Conservation (phyloP, 1,140 invertebrate genomes). For the Probaryconus sp. region DNA sequence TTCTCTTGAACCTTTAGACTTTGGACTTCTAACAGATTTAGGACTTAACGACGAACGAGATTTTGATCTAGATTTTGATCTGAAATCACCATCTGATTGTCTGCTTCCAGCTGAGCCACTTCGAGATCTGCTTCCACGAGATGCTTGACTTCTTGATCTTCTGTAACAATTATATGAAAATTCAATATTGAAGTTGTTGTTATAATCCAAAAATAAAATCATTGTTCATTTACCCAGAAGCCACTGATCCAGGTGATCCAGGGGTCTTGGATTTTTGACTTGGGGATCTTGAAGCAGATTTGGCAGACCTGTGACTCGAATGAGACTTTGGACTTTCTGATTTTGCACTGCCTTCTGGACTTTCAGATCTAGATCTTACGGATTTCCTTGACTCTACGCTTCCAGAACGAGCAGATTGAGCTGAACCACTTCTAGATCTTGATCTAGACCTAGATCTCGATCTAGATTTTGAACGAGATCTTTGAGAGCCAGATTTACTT, state of each 20-base stretch:
- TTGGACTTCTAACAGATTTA: conserved; percentile 38
- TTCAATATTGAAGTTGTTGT: too few species aligned
- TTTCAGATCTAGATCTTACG: conserved; percentile 62
- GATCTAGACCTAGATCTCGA: conserved; percentile 17
- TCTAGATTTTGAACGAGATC: conserved; percentile 6
- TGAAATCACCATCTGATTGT: conserved; percentile 46
- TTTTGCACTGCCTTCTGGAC: conserved; percentile 59
- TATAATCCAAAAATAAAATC: too few species aligned
- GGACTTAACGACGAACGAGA: conserved; percentile 59
- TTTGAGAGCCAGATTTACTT: conserved; percentile 66
- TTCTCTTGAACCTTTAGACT: conserved; percentile 72
- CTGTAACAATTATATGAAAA: too few species aligned
- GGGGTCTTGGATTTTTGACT: conserved; percentile 66
- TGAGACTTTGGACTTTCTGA: conserved; percentile 62
- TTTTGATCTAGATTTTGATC: conserved; percentile 42
- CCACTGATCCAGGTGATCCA: conserved; percentile 63
- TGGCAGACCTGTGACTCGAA: conserved; percentile 21
- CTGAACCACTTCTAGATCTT: conserved; percentile 68
- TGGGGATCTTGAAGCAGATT: conserved; percentile 41
- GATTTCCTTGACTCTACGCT: conserved; percentile 74
- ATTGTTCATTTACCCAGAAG: conserved; percentile 57
- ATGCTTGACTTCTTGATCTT: conserved; percentile 58
- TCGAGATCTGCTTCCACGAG: conserved; percentile 54
- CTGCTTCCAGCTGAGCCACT: conserved; percentile 55
- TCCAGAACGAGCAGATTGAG: conserved; percentile 64